phyloP scores from a whole-genome alignment of 1,140 invertebrate species.

The Tyrophagus putrescentiae region DNA sequence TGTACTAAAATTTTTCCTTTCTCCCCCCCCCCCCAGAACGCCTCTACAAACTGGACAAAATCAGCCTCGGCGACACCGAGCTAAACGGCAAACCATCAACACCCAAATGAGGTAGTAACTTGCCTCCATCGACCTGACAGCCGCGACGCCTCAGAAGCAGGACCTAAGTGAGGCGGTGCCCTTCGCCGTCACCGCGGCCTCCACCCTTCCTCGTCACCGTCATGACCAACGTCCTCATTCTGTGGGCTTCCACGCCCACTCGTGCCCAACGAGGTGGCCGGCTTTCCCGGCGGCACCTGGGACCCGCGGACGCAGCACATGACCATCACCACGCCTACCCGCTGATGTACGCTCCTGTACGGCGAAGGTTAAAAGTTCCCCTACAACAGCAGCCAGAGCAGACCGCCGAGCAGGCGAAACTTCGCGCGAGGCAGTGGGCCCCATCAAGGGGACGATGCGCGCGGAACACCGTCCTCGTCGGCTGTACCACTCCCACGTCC shows the following conservation, averaged over 20 bases:
- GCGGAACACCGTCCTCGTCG: slow-evolving; percentile 61
- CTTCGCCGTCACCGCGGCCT: slow-evolving; percentile 65
- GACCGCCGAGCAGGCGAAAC: slow-evolving; percentile 45
- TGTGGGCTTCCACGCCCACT: slow-evolving; percentile 92
- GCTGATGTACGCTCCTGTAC: not conserved
- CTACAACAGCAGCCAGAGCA: slow-evolving; percentile 61
- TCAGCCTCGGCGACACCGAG: not conserved
- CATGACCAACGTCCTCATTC: slow-evolving; percentile 64
- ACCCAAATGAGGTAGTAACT: slow-evolving; percentile 16
- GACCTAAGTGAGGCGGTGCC: slow-evolving; percentile 73
- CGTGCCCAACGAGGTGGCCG: slow-evolving; percentile 76
- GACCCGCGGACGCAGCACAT: slow-evolving; percentile 78
- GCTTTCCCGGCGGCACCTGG: slow-evolving; percentile 85
- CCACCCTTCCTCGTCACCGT: slow-evolving; percentile 81
- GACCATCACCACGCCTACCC: slow-evolving; percentile 72
- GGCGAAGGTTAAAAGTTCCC: too few relatives aligned
- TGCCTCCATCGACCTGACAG: slow-evolving; percentile 5
- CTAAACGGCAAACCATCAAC: not conserved
- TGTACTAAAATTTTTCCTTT: too few relatives aligned
- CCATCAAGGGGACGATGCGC: slow-evolving; percentile 51
- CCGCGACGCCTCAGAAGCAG: slow-evolving; percentile 40
- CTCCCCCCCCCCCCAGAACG: not conserved
- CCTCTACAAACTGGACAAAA: not conserved
- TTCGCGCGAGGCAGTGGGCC: slow-evolving; percentile 32
- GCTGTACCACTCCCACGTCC: slow-evolving; percentile 93